Base-by-base conservation (phyloP, 2,113 vertebrate genomes). In the Eupsittula cactorum region DNA sequence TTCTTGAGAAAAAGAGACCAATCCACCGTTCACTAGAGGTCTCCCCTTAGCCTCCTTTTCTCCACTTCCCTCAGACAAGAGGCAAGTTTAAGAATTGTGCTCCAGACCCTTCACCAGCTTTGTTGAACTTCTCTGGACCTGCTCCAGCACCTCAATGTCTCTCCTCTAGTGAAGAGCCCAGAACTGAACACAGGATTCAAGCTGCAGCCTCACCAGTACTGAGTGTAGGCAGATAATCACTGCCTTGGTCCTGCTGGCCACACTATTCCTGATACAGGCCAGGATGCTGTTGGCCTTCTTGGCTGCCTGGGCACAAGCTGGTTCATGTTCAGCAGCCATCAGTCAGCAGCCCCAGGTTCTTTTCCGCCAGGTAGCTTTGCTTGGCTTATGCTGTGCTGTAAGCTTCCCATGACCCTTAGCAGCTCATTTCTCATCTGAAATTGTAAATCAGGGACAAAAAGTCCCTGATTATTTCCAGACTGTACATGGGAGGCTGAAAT, bases 271-370 rank as follows among this genome's bases (percentile, higher is more conserved):
- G 44, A 52, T 29, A 25, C 14, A 64, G 7, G 10, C 29, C 73
- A 88, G 73, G 55, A 19, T 64, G 41, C 18, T 5, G 5, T 50
- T 74, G 42, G 29, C 33, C 19, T 0, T 59, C 17, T 35, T 46
- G 47, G 47, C 35, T 24, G 11, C 27, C 28, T 52, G 62, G 52
- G 42, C 42, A 41, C 78, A 16, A 25, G 2, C 6, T 29, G 33
- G 35, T 35, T 78, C 2, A 4, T 41, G 0, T 52, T 65, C 80
- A 67, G 25, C 3, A 1, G 7, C 46, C 37, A 4, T 29, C 3
- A 0, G 39, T 8, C 20, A 63, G 2, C 8, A 63, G 2, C 3
- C 10, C 7, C 7, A n/a, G 25, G 33, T 67, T 15, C 33, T 81
- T 82, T 42, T 41, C 25, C 10, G 2, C 8, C 6, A 4, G 44